Evolutionary conservation across 2,797 vertebrate species (phyloP), one percentile per base, ranked within the genome.

Genomic region (Pygocentrus nattereri): DNA sequence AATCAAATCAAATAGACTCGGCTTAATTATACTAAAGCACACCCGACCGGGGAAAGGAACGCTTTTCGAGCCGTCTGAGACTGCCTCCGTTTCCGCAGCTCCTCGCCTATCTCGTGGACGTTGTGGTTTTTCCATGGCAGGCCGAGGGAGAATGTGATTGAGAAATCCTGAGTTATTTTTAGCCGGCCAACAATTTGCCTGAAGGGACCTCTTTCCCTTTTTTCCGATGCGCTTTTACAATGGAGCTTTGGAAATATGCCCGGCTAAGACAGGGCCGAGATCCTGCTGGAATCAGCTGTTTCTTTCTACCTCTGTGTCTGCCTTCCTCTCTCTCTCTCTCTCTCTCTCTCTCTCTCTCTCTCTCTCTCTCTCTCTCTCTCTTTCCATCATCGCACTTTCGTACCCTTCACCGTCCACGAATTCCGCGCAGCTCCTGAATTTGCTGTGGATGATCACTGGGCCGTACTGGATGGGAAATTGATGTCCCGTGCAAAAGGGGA

Each of bases 91-190:
- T 78, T 78, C 82, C 25, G 47, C 38, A 50, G 54, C 50, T 25
- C 81, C 75, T 25, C 31, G 15, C 64, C 78, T 81, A 89, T 90
- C 86, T 88, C 87, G 81, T 72, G 84, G 88, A 88, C 90, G 88
- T 87, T 69, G 54, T 67, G 86, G 84, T 79, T 88, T 88, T 71
- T 65, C 61, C 15, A 85, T 88, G 88, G 84, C 73, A 52, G 87
- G 85, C 69, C 30, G 8, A 34, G 31, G 87, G 85, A 91, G 85
- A 88, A 87, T 50, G 82, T 91, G 92, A 93, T 92, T 92, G 91
- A 93, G 91, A 93, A 92, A 93, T 90, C 89, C 84, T 79, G 78
- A 67, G 76, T 84, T 93, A 93, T 94, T 94, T 94, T 92, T 92
- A 93, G 92, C 87, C 56, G 56, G 85, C 87, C 87, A 72, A 77